phyloP scores from a whole-genome alignment of 2,888 invertebrate species.

The Epinotia demarniana region DNA sequence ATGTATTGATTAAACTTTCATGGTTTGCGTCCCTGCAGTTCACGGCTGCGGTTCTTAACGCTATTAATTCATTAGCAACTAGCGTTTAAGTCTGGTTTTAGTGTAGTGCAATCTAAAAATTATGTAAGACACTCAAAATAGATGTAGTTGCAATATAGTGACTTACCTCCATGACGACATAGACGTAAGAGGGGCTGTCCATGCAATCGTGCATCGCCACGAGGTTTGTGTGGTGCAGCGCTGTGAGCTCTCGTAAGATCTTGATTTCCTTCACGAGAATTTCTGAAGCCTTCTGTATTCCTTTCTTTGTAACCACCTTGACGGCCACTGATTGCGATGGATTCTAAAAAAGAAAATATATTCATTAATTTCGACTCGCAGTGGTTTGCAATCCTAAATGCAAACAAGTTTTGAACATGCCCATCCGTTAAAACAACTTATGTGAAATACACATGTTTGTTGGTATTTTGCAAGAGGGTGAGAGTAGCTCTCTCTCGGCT shows the following conservation, averaged over 20 bases:
- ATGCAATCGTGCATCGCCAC: constrained; percentile 99
- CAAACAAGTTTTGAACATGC: constrained; percentile 2
- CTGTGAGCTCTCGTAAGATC: constrained; percentile 98
- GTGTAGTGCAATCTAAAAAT: not conserved
- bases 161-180: constrained; percentile 98
- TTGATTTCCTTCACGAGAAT: constrained; percentile 99
- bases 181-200: constrained; percentile 97
- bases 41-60: not conserved
- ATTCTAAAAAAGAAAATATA: constrained; percentile 86
- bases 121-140: too few species aligned
- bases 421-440: not conserved
- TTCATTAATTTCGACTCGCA: not conserved
- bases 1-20: constrained; percentile 13
- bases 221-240: constrained; percentile 99
- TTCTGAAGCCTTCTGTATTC: constrained; percentile 98
- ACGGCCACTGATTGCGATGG: constrained; percentile 96
- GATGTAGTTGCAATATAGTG: not conserved
- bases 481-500: constrained; percentile 11
- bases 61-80: not conserved
- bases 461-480: constrained; percentile 10
- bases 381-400: not conserved
- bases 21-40: constrained; percentile 15
- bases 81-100: not conserved
- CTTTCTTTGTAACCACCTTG: constrained; percentile 99
- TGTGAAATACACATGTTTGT: constrained; percentile 1